These are phyloP conservation scores for Lycocorax pyrrhopterus DNA, from an alignment of 2,113 vertebrate genomes.

Conservation along the genomic window DNA sequence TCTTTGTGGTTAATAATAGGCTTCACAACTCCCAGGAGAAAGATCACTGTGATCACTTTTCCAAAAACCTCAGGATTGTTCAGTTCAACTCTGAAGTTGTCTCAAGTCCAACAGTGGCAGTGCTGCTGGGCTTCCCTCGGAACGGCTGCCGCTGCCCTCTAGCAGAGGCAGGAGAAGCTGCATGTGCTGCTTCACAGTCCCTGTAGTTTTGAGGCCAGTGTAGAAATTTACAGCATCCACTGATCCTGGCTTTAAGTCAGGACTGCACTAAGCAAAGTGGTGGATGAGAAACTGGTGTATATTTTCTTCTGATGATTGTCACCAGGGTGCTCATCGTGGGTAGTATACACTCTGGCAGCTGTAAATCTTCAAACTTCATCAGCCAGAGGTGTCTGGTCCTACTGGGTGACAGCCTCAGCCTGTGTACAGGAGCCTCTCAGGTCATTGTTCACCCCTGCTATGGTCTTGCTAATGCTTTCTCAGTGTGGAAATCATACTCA, in stretches of 20 bases:
- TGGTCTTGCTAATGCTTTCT: not conserved
- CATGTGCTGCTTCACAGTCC: not conserved
- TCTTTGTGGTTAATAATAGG: not conserved
- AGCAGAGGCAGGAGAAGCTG: not conserved
- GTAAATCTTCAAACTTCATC: not conserved
- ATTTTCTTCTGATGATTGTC: not conserved
- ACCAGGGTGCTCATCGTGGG: not conserved
- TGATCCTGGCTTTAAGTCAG: not conserved
- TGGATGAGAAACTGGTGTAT: not conserved
- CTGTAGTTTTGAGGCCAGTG: rapidly evolving
- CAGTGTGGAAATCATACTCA: not conserved
- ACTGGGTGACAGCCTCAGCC: not conserved
- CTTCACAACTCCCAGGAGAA: not conserved
- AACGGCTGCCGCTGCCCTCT: not conserved
- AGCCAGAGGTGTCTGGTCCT: rapidly evolving
- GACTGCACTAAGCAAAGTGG: not conserved
- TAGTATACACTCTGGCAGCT: not conserved
- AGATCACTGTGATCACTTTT: not conserved
- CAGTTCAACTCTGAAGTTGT: not conserved
- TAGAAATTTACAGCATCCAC: not conserved
- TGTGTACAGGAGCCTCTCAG: rapidly evolving
- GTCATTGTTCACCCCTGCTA: no score
- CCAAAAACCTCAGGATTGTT: not conserved
- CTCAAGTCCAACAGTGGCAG: not conserved
- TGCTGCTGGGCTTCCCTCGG: not conserved